Evolutionary conservation across 2,888 invertebrate species (phyloP), one percentile per base, ranked within the genome.

Genomic region (Polymixis flavicincta): DNA sequence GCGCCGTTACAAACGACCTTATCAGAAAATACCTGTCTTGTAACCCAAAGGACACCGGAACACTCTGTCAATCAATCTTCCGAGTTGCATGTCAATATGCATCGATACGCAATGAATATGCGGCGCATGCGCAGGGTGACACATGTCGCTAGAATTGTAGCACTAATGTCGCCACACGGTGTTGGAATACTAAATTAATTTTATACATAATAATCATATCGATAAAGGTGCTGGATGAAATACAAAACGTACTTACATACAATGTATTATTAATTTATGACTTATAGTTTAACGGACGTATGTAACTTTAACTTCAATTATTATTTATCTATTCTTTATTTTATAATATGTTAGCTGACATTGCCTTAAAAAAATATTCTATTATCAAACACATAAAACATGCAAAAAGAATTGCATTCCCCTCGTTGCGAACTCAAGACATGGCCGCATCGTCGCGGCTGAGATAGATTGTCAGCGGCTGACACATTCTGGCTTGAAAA

Each of bases 121-220:
- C 69, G 45, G 22, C 45, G 55, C 79, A 71, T 73, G 60, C 63
- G 54, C 71, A 19, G 2, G 22, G 6, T 68, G 79, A 82, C 79
- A 83, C 57, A 60, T 80, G 84, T 80, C 68, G 71, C 45, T 78
- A 65, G 54, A 68, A 79, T 68, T 78, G 68, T 83, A 68, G 55
- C 71, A 79, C 48, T 11, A 17, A 42, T 25, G 37, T 59, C n/a
- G 69, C 9, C 9, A 25, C 1, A 73, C 42, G 11, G 9, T 14
- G 28, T 37, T 13, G 9, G 82, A 82, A 78, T 78, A 57, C 13
- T 37, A 80, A 73, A n/a, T 37, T 5, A 13, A 22, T 59, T 13
- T 4, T 25, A 17, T 42, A 45, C 42, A 13, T 45, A 32, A 22
- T 28, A 14, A 45, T 45, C 17, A 55, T n/a, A 45, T 71, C 32